Base-by-base conservation (phyloP, 2,888 invertebrate species). In the Sminthurinus aureus region DNA sequence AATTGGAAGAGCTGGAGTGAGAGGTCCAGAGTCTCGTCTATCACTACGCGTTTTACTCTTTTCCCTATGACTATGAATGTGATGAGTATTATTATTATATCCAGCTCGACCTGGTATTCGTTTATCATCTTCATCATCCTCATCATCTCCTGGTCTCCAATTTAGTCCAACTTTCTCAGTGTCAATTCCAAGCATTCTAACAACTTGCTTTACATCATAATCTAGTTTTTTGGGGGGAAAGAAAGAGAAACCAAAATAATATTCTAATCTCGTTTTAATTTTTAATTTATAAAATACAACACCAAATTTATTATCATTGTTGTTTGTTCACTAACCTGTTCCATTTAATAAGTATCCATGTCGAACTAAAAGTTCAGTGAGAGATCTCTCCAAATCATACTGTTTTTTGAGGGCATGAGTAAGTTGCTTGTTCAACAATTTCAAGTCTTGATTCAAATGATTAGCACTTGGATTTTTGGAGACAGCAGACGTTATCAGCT, bases 181-280 rank as follows among this genome's bases (percentile, higher is more conserved):
- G 38, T 88, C 87, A 26, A 88, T 86, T 22, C 87, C 88, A 66
- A 88, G 80, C 87, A 86, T 87, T 83, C 82, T 85, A 1, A 85
- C 88, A 15, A 88, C 86, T 84, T 87, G 87, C 64, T 87, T 87
- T 1, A 87, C 88, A 75, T 88, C 86, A 52, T 86, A 86, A 50
- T 88, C 84, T 84, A 18, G 71, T 67, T 67, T 11, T 67, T n/a
- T n/a, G 1, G n/a, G n/a, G 6, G 18, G 20, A 38, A 38, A 38
- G 1, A 38, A 1, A 38, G 38, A 38, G 38, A 38, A 38, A 38
- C 38, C 38, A 38, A 38, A 38, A 38, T 38, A 38, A 38, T 38
- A n/a, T 38, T 38, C 1, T 38, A 38, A 38, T 38, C 6, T 58
- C 9, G 15, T 58, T 69, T 69, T 9, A 69, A n/a, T 69, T 9